Base-by-base conservation (phyloP, 2,888 invertebrate genomes). In the Platycnemis pennipes region DNA sequence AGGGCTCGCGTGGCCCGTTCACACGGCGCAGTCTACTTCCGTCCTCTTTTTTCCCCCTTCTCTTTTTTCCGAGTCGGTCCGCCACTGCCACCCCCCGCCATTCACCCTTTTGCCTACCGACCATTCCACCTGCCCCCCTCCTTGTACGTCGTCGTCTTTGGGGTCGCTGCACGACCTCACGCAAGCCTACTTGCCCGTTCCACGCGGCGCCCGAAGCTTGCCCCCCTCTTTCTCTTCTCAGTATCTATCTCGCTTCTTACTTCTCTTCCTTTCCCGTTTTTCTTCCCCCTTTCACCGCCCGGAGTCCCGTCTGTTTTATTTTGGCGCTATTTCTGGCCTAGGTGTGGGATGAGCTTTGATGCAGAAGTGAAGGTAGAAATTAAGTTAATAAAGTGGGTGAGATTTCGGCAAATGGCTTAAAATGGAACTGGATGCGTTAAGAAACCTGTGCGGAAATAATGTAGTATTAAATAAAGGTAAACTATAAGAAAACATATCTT, bases 101-200 rank as follows among this genome's bases (percentile, higher is more conserved):
- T 91, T 63, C 63, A 63, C 91, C 91, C 63, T 87, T 77, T 37
- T n/a, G 56, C 91, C 22, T 26, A 22, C 37, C 26, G n/a, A 26
- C 44, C 44, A 44, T 19, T 42, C 44, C 31, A 5, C 46, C 89
- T 31, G 26, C 89, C 53, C 37, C 44, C 44, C 26, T 42, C 63
- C 63, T 53, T 31, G 44, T 63, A 45, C 88, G 88, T 53, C 89
- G n/a, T 37, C 89, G 91, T 63, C 91, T 91, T 91, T 37, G 77
- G 91, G 91, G 63, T 91, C 91, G 91, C 91, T 91, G 91, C 91
- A 91, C 63, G 91, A 91, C 91, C 91, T 91, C 91, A 91, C 91
- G 91, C 91, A 91, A 91, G 16, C 91, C 91, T 44, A 11, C 31
- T 31, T 69, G 31, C 31, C 77, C 77, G 31, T 63, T n/a, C 63